A percentile compares a stretch with the other conserved stretches of the same genome.
phyloP scores from a whole-genome alignment of 2,113 vertebrate genomes.

The Coregonus clupeaformis region DNA sequence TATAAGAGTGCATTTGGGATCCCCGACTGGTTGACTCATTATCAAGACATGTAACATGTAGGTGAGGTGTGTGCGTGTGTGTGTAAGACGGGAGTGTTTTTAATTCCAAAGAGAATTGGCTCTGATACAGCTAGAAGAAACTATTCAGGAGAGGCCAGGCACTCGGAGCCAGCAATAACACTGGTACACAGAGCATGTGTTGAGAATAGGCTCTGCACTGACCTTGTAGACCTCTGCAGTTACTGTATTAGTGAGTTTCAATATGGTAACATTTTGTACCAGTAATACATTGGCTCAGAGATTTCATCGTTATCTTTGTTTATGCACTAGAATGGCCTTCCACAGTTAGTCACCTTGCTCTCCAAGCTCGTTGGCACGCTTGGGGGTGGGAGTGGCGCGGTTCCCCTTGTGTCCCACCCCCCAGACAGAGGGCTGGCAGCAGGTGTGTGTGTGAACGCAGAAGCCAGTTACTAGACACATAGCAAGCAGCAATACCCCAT shows the following conservation, averaged over 20 bases:
- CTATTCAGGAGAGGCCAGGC: neutral
- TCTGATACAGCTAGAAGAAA: conserved; percentile 52
- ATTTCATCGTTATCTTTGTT: neutral
- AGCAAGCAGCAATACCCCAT: conserved; percentile 93
- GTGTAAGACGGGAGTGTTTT: neutral
- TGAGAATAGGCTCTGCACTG: no score
- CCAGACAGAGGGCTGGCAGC: conserved; percentile 77
- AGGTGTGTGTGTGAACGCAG: conserved; percentile 79
- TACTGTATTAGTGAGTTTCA: neutral
- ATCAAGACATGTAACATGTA: no score
- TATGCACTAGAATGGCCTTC: conserved; percentile 98
- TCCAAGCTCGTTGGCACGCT: conserved; percentile 92
- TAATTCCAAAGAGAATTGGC: neutral
- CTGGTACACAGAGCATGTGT: neutral
- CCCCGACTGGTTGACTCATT: no score
- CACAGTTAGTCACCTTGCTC: conserved; percentile 71
- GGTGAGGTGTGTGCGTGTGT: neutral
- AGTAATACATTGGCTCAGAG: neutral
- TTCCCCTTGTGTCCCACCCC: conserved; percentile 79
- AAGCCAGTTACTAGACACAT: conserved; percentile 77
- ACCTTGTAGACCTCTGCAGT: neutral
- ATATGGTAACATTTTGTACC: neutral
- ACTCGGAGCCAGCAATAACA: neutral
- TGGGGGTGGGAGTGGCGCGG: conserved; percentile 73
- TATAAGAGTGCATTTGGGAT: conserved; percentile 24